Percentiles rank a stretch among this genome's conserved stretches.
Evolutionary conservation across 2,888 invertebrate species (phyloP).

Genomic region (Meghimatium bilineatum): DNA sequence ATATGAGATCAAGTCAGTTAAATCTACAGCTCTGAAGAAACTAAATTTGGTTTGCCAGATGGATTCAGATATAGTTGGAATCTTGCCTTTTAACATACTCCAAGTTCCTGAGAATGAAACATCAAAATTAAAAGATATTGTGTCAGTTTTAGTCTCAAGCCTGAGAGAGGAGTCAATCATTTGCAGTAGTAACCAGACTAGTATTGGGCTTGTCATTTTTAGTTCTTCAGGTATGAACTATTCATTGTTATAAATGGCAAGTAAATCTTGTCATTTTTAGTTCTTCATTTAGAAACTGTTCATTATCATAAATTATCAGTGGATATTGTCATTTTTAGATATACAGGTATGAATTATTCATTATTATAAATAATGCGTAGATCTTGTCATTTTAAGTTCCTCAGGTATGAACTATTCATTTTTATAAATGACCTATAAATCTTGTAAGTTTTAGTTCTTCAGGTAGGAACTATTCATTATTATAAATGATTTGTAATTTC

Average conservation of each 20-base stretch:
- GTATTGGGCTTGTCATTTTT: slow-evolving; percentile 2
- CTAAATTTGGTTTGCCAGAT: slow-evolving; percentile 15
- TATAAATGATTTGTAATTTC: too few relatives aligned
- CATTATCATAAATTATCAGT: too few relatives aligned
- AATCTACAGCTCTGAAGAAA: neutral
- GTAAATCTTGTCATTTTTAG: too few relatives aligned
- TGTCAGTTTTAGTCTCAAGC: slow-evolving; percentile 15
- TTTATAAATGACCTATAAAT: too few relatives aligned
- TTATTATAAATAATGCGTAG: too few relatives aligned
- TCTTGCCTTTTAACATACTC: neutral
- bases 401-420: too few relatives aligned
- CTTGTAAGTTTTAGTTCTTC: slow-evolving; percentile 3
- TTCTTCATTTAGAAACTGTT: too few relatives aligned
- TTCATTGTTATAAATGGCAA: too few relatives aligned
- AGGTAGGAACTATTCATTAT: neutral
- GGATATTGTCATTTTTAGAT: neutral
- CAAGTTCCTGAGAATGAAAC: neutral
- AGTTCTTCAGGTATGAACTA: slow-evolving; percentile 2
- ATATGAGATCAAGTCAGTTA: slow-evolving; percentile 9
- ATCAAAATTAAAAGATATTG: neutral
- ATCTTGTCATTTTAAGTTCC: too few relatives aligned
- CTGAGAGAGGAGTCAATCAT: neutral
- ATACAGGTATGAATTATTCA: slow-evolving; percentile 1
- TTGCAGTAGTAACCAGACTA: neutral
- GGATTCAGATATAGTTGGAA: slow-evolving; percentile 21